A percentile compares a stretch with the other conserved stretches of the same genome.
These are phyloP conservation scores for Euleptes europaea DNA, from an alignment of 2,113 vertebrate species.

Conservation along the genomic window DNA sequence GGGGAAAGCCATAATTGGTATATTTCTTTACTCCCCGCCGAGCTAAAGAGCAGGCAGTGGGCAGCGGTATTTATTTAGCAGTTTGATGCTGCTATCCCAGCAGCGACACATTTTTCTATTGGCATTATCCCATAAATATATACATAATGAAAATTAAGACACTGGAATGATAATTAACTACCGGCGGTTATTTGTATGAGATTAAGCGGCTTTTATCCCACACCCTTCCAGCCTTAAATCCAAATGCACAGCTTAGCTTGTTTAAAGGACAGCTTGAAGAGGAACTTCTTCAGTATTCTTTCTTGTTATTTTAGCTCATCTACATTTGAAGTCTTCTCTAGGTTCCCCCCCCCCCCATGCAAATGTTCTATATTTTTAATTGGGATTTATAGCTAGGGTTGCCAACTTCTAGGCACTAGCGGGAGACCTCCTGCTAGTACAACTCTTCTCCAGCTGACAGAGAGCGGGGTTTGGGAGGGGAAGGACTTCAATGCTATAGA, in stretches of 20 bases:
- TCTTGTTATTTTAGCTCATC: neutral
- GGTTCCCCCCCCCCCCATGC: too few species aligned
- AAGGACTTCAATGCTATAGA: too few species aligned
- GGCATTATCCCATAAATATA: slow-evolving; percentile 12
- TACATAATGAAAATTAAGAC: slow-evolving; percentile 23
- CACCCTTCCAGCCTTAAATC: neutral
- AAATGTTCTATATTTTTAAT: neutral
- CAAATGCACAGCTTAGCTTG: neutral
- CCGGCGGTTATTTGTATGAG: neutral
- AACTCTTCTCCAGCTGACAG: too few species aligned
- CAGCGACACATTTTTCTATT: neutral
- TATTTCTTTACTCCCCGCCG: neutral
- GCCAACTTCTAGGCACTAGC: too few species aligned
- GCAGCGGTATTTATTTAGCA: neutral
- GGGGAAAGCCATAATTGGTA: neutral
- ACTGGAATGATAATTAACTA: neutral
- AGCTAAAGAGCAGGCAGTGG: neutral
- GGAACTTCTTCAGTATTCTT: neutral
- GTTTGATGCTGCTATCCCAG: neutral
- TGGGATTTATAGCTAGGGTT: neutral
- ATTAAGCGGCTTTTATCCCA: slow-evolving; percentile 6
- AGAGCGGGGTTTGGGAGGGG: too few species aligned
- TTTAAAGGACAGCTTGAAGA: slow-evolving; percentile 3
- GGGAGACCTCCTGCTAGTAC: too few species aligned
- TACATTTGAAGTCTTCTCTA: neutral